Evolutionary conservation across 2,888 invertebrate genomes (phyloP), one percentile per base, ranked within the genome.

Genomic region (Anthoptus insignis): DNA sequence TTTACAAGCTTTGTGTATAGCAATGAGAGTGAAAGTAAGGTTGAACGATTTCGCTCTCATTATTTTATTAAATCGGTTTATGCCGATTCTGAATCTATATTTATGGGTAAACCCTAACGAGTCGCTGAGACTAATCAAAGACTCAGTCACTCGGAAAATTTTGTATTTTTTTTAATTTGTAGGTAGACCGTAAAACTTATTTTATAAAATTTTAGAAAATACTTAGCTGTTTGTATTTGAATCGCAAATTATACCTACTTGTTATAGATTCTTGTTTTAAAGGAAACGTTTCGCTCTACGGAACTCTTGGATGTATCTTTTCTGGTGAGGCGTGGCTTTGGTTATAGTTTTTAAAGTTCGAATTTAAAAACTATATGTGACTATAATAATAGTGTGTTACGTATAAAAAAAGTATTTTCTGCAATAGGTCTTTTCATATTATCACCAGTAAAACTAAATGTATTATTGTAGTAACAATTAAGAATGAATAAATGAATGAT

Each of bases 131-230:
- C 56, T 59, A 52, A 59, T 57, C 24, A 49, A n/a, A n/a, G 49
- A 47, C 45, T 34, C 32, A 37, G 53, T 64, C 64, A 59, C 61
- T 72, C 65, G 65, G 68, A 56, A 64, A n/a, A 61, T 72, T 60
- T 65, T 71, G 49, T 68, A 65, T 45, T 37, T 54, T 69, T 54
- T 65, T 59, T 66, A 61, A 65, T 67, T 64, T 67, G 53, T 68
- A 54, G 64, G 53, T 61, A 61, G 45, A 50, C 37, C 54, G 56
- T 52, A 64, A 27, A 22, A 57, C 42, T 42, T 45, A 37, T 27
- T 27, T 42, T 60, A 22, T 53, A 32, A 49, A 22, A 34, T 34
- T 49, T 11, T 53, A 42, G 27, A 42, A 21, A 29, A 53, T 32
- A 45, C 13, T 4, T 45, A 53, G 32, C 32, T 45, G 45, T 24